A percentile compares a stretch with the other conserved stretches of the same genome.
phyloP scores from a whole-genome alignment of 2,888 invertebrate genomes.

The Pollenia griseotomentosa region DNA sequence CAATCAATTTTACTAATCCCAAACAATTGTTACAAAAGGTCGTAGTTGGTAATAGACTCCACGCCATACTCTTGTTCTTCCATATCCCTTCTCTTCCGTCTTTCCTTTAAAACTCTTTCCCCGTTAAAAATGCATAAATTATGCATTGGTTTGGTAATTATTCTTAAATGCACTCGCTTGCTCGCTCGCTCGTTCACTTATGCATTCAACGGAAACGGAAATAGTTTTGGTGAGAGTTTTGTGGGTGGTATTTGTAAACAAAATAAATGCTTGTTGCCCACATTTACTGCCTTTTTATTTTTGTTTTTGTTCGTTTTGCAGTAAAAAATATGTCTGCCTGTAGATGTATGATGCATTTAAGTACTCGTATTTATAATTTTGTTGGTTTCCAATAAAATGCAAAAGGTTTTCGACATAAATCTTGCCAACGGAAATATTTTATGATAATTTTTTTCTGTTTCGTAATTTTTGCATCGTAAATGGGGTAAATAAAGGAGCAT shows the following conservation, averaged over 20 bases:
- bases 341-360: background rate
- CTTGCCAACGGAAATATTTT: conserved; percentile 59
- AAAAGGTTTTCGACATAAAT: conserved; percentile 66
- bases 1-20: conserved; percentile 66
- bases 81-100: background rate
- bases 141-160: conserved; percentile 74
- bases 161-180: conserved; percentile 73
- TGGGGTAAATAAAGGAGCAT: conserved; percentile 27
- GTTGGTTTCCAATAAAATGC: conserved; percentile 69
- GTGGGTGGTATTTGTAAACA: conserved; percentile 51
- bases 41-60: conserved; percentile 5
- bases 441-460: conserved; percentile 34
- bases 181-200: conserved; percentile 4
- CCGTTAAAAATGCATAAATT: conserved; percentile 72
- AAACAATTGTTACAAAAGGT: conserved; percentile 37
- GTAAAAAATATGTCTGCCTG: background rate
- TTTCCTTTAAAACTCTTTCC: background rate
- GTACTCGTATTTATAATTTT: conserved; percentile 60
- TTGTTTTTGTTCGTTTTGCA: background rate
- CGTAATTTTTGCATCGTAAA: background rate
- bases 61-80: background rate
- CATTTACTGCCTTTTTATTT: background rate
- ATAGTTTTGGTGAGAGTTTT: conserved; percentile 60
- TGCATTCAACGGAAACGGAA: conserved; percentile 68
- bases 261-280: background rate